A percentile compares a stretch with the other conserved stretches of the same genome.
phyloP scores from a whole-genome alignment of 1,140 invertebrate species.

The Drosophila serrata region DNA sequence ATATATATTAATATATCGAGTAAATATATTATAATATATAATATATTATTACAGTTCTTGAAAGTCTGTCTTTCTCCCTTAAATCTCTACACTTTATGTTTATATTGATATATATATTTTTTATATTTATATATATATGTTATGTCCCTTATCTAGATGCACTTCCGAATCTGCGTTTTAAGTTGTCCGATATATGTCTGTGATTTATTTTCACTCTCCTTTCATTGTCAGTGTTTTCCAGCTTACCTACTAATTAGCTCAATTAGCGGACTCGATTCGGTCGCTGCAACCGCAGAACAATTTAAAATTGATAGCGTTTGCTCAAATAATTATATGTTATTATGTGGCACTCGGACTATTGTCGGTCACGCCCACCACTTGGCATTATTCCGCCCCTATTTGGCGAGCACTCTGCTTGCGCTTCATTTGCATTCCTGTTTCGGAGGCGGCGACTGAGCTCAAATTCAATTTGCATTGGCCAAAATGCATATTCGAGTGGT shows the following conservation, averaged over 20 bases:
- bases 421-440: conserved; percentile 70
- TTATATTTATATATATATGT: too few species aligned
- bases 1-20: not conserved
- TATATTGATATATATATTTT: too few species aligned
- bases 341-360: conserved; percentile 28
- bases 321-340: conserved; percentile 39
- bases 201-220: conserved; percentile 14
- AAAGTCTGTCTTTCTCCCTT: not conserved
- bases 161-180: conserved; percentile 12
- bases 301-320: conserved; percentile 39
- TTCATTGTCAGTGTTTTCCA: not conserved
- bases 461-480: conserved; percentile 70
- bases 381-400: not conserved
- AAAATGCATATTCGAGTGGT: conserved; percentile 30
- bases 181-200: conserved; percentile 1
- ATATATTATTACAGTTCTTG: not conserved
- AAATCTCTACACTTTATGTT: not conserved
- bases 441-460: conserved; percentile 30
- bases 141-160: not conserved
- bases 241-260: conserved; percentile 31
- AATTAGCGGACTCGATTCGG: conserved; percentile 27
- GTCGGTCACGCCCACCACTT: conserved; percentile 7
- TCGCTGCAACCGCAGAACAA: conserved; percentile 17
- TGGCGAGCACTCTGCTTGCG: conserved; percentile 30
- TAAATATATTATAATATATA: not conserved